Conservation (phyloP, 2,113 vertebrate species). For the Lophura nycthemera region DNA sequence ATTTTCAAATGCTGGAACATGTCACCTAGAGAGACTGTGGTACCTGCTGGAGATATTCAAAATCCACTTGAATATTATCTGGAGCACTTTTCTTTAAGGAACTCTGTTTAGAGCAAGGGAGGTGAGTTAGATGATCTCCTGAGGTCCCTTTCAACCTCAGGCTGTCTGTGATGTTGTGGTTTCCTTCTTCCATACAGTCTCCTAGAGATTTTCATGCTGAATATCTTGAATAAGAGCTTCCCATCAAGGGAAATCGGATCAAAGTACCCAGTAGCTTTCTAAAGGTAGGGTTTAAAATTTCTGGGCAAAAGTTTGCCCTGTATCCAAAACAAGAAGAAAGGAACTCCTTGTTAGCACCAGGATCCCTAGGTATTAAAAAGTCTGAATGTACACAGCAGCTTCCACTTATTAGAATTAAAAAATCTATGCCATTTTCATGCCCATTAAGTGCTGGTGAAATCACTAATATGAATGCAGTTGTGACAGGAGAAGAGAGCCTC, state of each 20-base stretch:
- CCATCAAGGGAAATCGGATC: not conserved
- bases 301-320: not conserved
- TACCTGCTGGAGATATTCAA: not conserved
- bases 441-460: not conserved
- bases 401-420: too few species aligned
- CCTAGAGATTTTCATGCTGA: not conserved
- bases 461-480: not conserved
- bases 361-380: not conserved
- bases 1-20: not conserved
- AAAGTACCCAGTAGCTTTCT: not conserved
- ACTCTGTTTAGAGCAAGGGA: not conserved
- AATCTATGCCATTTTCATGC: not conserved
- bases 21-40: not conserved
- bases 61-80: not conserved
- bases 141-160: not conserved
- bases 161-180: not conserved
- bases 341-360: not conserved
- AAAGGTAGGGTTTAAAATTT: not conserved
- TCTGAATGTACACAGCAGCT: not conserved
- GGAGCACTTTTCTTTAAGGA: not conserved
- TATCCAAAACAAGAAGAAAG: not conserved
- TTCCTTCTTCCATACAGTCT: not conserved
- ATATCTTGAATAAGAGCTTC: not conserved
- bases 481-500: not conserved
- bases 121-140: not conserved